These are phyloP conservation scores for Lepas anatifera DNA, from an alignment of 2,888 invertebrate species.

Conservation along the genomic window DNA sequence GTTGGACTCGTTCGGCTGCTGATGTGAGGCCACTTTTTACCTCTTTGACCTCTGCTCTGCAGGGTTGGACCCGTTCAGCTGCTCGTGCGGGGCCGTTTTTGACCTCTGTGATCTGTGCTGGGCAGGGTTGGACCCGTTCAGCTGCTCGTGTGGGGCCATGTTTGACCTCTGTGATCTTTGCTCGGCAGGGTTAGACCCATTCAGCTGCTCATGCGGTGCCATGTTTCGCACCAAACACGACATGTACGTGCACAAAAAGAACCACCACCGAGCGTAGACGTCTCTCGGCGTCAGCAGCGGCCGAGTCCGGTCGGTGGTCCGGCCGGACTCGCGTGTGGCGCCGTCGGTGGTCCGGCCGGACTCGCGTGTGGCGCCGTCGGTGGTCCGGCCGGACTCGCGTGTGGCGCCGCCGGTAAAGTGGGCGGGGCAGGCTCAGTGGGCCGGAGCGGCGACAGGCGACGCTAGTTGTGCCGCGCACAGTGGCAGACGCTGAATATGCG, in stretches of 20 bases:
- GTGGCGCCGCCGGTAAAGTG: neutral
- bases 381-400: neutral
- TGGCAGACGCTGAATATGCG: too few relatives aligned
- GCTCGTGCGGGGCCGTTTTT: too few relatives aligned
- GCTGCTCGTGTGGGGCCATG: too few relatives aligned
- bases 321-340: too few relatives aligned
- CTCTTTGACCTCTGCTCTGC: too few relatives aligned
- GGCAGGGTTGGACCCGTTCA: constrained; percentile 26
- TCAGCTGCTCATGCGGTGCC: constrained; percentile 26
- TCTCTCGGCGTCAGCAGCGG: neutral
- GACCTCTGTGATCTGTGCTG: too few relatives aligned
- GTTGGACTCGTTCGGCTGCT: neutral
- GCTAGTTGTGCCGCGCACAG: too few relatives aligned
- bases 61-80: constrained; percentile 26
- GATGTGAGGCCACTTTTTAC: too few relatives aligned
- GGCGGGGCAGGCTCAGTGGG: too few relatives aligned
- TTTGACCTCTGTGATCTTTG: too few relatives aligned
- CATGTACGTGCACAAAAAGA: constrained; percentile 29
- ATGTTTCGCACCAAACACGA: constrained; percentile 28
- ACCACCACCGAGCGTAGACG: constrained; percentile 25
- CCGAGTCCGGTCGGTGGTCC: neutral
- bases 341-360: neutral
- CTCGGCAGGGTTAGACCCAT: constrained; percentile 26
- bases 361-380: neutral
- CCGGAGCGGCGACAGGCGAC: too few relatives aligned